Evolutionary conservation across 2,797 vertebrate genomes (phyloP).

Genomic region (Rhinogobio ventralis): DNA sequence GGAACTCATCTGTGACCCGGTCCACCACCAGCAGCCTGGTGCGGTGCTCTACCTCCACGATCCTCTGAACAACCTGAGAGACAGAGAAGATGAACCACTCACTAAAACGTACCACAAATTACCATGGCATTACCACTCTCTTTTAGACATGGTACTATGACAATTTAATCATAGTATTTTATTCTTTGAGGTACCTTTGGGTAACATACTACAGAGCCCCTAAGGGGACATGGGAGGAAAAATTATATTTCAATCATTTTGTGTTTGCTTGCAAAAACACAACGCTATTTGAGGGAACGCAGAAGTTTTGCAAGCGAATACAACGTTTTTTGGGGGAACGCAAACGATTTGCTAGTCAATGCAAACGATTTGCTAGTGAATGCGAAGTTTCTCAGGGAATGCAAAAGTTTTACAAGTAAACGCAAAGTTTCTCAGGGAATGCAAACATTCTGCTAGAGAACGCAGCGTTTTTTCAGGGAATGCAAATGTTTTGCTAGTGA

Average conservation of each 20-base stretch:
- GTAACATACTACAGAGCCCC: not conserved
- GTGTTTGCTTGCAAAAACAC: no score
- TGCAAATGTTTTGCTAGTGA: not conserved
- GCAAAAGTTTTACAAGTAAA: not conserved
- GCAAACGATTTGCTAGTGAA: no score
- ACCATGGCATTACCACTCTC: not conserved
- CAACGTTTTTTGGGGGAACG: not conserved
- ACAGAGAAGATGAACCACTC: not conserved
- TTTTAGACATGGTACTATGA: not conserved
- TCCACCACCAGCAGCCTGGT: slow-evolving; percentile 91
- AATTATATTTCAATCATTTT: not conserved
- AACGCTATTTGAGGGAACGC: no score
- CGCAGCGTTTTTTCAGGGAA: not conserved
- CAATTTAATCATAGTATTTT: not conserved
- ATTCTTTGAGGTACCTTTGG: not conserved
- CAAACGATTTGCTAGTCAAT: no score
- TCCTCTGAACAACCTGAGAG: slow-evolving; percentile 89
- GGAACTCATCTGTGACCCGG: slow-evolving; percentile 87
- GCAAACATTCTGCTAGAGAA: no score
- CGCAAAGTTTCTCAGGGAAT: no score
- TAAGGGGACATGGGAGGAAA: not conserved
- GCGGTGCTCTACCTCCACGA: slow-evolving; percentile 85
- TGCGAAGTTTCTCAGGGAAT: no score
- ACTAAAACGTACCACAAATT: not conserved
- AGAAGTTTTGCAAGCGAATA: not conserved